Conservation (phyloP, 1,140 invertebrate species). For the Drosophila mayri region DNA sequence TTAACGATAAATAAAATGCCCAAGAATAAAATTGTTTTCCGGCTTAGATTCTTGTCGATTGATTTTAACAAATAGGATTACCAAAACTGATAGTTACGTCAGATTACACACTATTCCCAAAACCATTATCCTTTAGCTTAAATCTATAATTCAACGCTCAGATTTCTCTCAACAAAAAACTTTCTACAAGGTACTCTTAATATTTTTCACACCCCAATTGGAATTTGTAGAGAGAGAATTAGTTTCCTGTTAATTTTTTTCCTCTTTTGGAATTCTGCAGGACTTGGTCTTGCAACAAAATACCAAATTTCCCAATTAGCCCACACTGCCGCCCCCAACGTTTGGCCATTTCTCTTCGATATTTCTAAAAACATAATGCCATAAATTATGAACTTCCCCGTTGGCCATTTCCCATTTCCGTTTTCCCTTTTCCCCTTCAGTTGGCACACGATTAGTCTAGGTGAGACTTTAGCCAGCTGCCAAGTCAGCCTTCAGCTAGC, state of each 20-base stretch:
- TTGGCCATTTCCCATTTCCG: constrained; percentile 40
- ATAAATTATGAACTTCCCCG: constrained; percentile 53
- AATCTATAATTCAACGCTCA: neutral
- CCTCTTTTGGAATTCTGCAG: neutral
- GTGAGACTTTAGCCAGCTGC: constrained; percentile 54
- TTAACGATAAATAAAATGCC: neutral
- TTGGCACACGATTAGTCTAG: constrained; percentile 55
- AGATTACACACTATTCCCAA: neutral
- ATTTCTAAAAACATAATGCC: constrained; percentile 51
- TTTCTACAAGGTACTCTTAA: constrained; percentile 8
- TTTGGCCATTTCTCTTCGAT: constrained; percentile 29
- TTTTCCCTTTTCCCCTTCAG: constrained; percentile 30
- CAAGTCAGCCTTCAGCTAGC: constrained; percentile 47
- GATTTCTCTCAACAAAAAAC: neutral
- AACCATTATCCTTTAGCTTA: neutral
- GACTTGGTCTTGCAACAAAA: constrained; percentile 16
- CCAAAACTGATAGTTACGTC: neutral
- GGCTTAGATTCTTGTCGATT: too few relatives aligned
- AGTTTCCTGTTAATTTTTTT: neutral
- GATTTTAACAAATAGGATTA: neutral
- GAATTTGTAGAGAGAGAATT: neutral
- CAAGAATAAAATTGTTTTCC: neutral
- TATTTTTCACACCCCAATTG: constrained; percentile 14
- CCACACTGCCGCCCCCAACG: neutral
- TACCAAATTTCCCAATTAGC: constrained; percentile 33